A percentile compares a stretch with the other conserved stretches of the same genome.
These are phyloP conservation scores for Coendou prehensilis DNA, from an alignment of 2,797 vertebrate genomes.

Conservation along the genomic window DNA sequence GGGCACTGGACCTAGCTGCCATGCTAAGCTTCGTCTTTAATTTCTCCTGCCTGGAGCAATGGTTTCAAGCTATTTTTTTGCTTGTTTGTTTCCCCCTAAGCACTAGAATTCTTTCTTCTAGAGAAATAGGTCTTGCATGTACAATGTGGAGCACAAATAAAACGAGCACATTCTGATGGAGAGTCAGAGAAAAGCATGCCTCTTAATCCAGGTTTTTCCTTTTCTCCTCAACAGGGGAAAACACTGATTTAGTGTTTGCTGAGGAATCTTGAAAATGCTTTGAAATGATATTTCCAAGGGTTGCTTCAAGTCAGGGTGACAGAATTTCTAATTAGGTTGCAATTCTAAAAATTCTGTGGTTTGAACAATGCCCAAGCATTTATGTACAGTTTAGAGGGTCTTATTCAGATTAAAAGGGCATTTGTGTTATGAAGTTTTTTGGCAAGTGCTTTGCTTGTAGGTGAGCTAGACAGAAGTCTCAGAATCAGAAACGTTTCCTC, in stretches of 20 bases:
- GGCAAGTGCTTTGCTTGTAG: slow-evolving; percentile 16
- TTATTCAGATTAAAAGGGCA: slow-evolving; percentile 24
- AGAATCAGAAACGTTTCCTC: not conserved
- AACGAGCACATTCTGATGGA: not conserved
- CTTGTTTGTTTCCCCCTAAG: not conserved
- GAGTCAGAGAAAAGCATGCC: not conserved
- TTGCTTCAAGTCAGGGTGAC: slow-evolving; percentile 39
- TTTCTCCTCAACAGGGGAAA: not conserved
- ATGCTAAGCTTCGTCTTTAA: slow-evolving; percentile 44
- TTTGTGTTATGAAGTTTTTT: not conserved
- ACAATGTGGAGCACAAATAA: not conserved
- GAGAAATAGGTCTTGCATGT: slow-evolving; percentile 1
- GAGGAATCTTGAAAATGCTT: slow-evolving; percentile 61
- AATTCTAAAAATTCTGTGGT: slow-evolving; percentile 21
- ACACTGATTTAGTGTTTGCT: not conserved
- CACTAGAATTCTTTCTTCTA: slow-evolving; percentile 12
- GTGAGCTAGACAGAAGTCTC: slow-evolving; percentile 23
- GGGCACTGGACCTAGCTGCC: not conserved
- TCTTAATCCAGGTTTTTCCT: not conserved
- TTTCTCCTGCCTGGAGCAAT: not conserved
- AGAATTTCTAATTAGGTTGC: slow-evolving; percentile 49
- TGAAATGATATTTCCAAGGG: slow-evolving; percentile 42
- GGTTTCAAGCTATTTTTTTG: slow-evolving; percentile 1
- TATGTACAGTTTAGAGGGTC: not conserved
- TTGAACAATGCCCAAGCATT: not conserved